Evolutionary conservation across 2,888 invertebrate genomes (phyloP).

Genomic region (Phortica okadai): DNA sequence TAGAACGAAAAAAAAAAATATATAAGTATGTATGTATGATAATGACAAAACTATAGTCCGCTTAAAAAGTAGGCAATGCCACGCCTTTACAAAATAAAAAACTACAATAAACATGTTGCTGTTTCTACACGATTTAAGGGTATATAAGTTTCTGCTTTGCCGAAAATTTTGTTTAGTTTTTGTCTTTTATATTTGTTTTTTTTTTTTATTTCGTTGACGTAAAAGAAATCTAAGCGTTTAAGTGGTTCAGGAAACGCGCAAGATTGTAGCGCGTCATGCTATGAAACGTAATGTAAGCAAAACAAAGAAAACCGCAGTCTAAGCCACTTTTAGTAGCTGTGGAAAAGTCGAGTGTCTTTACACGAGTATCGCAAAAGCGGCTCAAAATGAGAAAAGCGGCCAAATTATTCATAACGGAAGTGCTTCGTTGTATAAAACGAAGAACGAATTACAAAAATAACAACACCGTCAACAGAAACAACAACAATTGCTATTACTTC

Average conservation of each 20-base stretch:
- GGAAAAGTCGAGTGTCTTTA: not conserved
- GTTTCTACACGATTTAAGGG: no score
- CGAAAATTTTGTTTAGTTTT: no score
- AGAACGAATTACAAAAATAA: not conserved
- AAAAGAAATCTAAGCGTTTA: not conserved
- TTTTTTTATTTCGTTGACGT: no score
- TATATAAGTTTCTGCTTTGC: no score
- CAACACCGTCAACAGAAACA: not conserved
- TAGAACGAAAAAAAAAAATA: no score
- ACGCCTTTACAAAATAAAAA: no score
- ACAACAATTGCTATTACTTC: not conserved
- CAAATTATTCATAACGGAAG: constrained; percentile 28
- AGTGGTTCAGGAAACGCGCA: constrained; percentile 7
- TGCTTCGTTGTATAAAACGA: constrained; percentile 13
- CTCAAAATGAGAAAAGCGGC: not conserved
- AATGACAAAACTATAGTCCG: no score
- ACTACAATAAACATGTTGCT: no score
- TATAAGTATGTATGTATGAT: no score
- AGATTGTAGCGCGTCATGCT: constrained; percentile 12
- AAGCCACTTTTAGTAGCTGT: not conserved
- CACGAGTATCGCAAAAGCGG: not conserved
- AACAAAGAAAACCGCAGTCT: not conserved
- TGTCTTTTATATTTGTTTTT: not conserved
- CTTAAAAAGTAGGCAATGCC: no score
- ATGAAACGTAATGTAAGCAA: constrained; percentile 9